phyloP scores from a whole-genome alignment of 2,113 vertebrate genomes.

The Cynocephalus volans region DNA sequence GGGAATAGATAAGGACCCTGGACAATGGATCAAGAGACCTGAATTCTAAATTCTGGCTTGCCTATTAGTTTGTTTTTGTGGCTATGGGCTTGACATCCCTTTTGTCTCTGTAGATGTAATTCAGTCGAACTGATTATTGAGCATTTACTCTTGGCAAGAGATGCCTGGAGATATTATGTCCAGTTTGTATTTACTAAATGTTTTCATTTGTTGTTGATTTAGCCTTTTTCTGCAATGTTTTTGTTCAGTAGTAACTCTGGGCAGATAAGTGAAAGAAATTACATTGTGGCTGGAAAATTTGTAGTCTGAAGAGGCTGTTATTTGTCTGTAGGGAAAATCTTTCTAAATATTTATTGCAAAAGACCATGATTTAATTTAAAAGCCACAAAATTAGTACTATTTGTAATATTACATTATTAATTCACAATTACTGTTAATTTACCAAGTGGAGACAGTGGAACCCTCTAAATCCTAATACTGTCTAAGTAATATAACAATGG shows the following conservation, averaged over 20 bases:
- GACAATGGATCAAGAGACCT: neutral
- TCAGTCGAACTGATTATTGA: constrained; percentile 47
- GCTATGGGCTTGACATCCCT: neutral
- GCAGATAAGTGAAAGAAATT: constrained; percentile 40
- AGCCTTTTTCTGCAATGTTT: constrained; percentile 50
- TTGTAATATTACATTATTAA: constrained; percentile 25
- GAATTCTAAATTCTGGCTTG: constrained; percentile 52
- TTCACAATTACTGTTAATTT: constrained; percentile 23
- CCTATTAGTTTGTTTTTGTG: constrained; percentile 27
- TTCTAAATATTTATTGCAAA: neutral
- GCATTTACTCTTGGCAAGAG: constrained; percentile 28
- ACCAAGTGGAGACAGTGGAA: constrained; percentile 53
- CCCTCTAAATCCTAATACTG: neutral
- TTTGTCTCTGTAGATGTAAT: neutral
- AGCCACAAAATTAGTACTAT: neutral
- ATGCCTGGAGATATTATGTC: constrained; percentile 25
- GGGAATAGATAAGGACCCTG: neutral
- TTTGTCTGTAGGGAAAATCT: constrained; percentile 40
- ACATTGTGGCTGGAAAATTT: neutral
- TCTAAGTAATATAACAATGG: neutral
- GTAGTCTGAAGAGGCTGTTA: constrained; percentile 49
- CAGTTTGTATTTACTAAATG: constrained; percentile 29
- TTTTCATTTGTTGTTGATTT: constrained; percentile 64
- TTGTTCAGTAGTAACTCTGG: constrained; percentile 38
- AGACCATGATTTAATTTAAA: constrained; percentile 53